These are phyloP conservation scores for Aelia acuminata DNA, from an alignment of 2,888 invertebrate genomes.

Conservation along the genomic window DNA sequence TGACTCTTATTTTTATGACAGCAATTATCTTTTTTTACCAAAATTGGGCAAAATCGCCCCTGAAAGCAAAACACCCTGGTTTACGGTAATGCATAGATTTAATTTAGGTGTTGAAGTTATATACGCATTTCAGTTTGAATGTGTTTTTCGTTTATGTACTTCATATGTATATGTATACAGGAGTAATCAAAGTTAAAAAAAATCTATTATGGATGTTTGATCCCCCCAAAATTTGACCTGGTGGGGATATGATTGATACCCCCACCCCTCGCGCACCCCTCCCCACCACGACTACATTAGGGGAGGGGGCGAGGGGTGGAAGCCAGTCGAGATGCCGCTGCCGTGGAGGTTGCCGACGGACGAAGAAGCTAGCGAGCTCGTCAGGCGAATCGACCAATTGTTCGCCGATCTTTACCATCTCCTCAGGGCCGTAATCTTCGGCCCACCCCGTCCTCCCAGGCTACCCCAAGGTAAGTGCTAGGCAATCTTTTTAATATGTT, in stretches of 20 bases:
- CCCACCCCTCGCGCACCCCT: background rate
- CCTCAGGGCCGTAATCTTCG: constrained; percentile 62
- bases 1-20: too few species aligned
- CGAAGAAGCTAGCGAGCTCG: constrained; percentile 63
- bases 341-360: constrained; percentile 63
- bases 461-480: constrained; percentile 42
- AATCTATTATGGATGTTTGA: background rate
- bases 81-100: too few species aligned
- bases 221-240: background rate
- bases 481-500: background rate
- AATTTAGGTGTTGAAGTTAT: too few species aligned
- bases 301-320: constrained; percentile 26
- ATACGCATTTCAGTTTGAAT: too few species aligned
- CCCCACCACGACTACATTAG: constrained; percentile 20
- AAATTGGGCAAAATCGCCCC: too few species aligned
- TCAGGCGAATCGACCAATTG: constrained; percentile 63
- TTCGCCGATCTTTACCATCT: constrained; percentile 63
- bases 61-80: too few species aligned
- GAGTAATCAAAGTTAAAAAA: too few species aligned
- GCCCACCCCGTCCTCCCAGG: constrained; percentile 57
- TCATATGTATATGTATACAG: too few species aligned
- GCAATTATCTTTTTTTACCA: too few species aligned
- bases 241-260: constrained; percentile 18
- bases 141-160: too few species aligned
- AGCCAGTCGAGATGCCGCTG: constrained; percentile 61